Evolutionary conservation across 2,797 vertebrate species (phyloP).

Genomic region (Lemur catta): DNA sequence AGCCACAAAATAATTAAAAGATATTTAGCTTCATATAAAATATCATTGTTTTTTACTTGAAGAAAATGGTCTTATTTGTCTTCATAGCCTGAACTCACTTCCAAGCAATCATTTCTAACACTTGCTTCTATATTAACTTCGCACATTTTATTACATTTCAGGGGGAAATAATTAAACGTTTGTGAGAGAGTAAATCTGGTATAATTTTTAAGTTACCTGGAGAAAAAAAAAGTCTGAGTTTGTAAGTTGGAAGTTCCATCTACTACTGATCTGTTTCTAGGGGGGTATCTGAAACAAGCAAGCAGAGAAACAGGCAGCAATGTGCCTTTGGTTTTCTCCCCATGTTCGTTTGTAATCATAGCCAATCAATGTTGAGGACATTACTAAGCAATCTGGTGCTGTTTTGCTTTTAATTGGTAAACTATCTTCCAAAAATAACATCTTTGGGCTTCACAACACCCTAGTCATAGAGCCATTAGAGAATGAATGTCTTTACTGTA

Average conservation of each 20-base stretch:
- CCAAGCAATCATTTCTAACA: slow-evolving; percentile 30
- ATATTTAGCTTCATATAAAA: slow-evolving; percentile 18
- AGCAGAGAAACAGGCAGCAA: background rate
- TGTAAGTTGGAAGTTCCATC: slow-evolving; percentile 18
- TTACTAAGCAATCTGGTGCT: slow-evolving; percentile 31
- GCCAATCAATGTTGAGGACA: slow-evolving; percentile 60
- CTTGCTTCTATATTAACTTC: slow-evolving; percentile 42
- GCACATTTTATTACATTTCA: slow-evolving; percentile 55
- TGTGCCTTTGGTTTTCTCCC: background rate
- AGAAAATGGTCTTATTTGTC: background rate
- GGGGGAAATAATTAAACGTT: slow-evolving; percentile 57
- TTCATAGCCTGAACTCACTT: slow-evolving; percentile 16
- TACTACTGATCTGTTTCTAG: background rate
- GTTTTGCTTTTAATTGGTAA: slow-evolving; percentile 66
- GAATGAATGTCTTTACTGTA: slow-evolving; percentile 77
- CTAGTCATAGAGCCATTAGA: slow-evolving; percentile 68
- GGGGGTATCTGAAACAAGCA: background rate
- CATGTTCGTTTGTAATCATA: slow-evolving; percentile 28
- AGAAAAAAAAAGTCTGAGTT: background rate
- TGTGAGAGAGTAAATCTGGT: background rate
- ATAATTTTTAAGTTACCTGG: slow-evolving; percentile 25
- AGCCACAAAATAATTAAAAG: background rate
- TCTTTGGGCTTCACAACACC: slow-evolving; percentile 63
- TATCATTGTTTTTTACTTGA: background rate
- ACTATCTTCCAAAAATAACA: slow-evolving; percentile 78